Base-by-base conservation (phyloP, 2,113 vertebrate species). In the Pycnonotus jocosus region DNA sequence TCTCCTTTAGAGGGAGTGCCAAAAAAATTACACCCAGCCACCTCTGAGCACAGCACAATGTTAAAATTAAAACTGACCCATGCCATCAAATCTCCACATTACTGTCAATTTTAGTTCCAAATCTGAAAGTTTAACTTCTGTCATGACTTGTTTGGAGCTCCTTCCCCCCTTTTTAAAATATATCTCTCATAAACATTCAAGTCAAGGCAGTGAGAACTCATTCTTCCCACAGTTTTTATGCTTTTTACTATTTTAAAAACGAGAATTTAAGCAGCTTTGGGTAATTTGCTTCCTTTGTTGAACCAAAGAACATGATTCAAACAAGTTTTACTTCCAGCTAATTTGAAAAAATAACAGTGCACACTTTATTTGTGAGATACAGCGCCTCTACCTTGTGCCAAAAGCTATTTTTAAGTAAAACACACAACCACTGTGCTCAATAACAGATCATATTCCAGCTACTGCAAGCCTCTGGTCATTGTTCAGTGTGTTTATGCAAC, bases 161-260 rank as follows among this genome's bases (percentile, higher is more conserved):
- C 15, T 3, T 1, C 3, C 5, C 7, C 4, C 0, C 1, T 11
- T 62, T 73, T 5, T 15, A 14, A 77, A 45, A 35, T 5, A 3
- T 11, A 30, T 40, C 22, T 58, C 65, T 37, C 45, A 35, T 4
- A 20, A 40, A 31, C 12, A 11, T 25, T 64, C 57, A 38, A 68
- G 16, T 33, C 25, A 74, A 72, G n/a, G 42, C 86, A 86, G n/a
- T 10, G 50, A 93, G 60, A 89, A 13, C 9, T 56, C 24, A 0
- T 23, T 77, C 37, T 57, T 12, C 40, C 8, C 17, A 28, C 18
- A 53, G 25, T 35, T 88, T 88, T 50, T 35, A 73, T 22, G 44
- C 11, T 51, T 35, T 9, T 37, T 11, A 28, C 3, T 16, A 47
- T 64, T 83, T 76, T 40, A 27, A 50, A 50, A 80, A 23, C 0